Conservation (phyloP, 2,888 invertebrate species). For the Acrobeloides nanus region DNA sequence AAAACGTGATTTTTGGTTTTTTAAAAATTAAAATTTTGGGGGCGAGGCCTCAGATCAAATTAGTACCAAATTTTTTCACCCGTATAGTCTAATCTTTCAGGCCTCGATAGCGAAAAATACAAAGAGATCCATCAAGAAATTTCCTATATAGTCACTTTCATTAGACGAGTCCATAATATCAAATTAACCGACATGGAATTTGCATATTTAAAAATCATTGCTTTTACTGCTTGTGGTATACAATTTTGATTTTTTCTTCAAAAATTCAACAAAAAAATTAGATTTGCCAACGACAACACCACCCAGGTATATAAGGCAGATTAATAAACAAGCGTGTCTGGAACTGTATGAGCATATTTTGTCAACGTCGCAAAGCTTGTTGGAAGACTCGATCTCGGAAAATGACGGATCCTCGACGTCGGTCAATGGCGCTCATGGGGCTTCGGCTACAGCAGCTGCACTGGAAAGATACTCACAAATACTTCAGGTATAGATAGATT, state of each 20-base stretch:
- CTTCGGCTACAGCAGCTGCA: no score
- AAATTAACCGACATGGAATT: conserved; percentile 40
- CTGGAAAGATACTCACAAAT: no score
- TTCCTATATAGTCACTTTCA: conserved; percentile 22
- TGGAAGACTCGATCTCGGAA: no score
- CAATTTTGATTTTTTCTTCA: conserved; percentile 2
- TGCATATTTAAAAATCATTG: conserved; percentile 51
- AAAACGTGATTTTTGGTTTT: neutral
- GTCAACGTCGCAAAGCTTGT: no score
- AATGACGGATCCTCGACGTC: no score
- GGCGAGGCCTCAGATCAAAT: no score
- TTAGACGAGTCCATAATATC: conserved; percentile 25
- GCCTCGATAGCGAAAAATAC: conserved; percentile 53
- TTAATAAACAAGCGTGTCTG: conserved; percentile 64
- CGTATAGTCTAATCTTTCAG: no score
- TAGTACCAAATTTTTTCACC: no score
- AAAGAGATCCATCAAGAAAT: conserved; percentile 35
- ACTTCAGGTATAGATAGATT: no score
- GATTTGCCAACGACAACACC: conserved; percentile 1
- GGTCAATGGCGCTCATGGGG: no score
- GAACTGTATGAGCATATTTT: conserved; percentile 58
- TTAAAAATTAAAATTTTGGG: neutral
- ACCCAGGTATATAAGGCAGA: conserved; percentile 41
- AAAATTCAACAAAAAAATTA: no score
- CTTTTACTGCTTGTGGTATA: conserved; percentile 45